These are phyloP conservation scores for Elanus axillaris DNA, from an alignment of 2,113 vertebrate species.

Conservation along the genomic window DNA sequence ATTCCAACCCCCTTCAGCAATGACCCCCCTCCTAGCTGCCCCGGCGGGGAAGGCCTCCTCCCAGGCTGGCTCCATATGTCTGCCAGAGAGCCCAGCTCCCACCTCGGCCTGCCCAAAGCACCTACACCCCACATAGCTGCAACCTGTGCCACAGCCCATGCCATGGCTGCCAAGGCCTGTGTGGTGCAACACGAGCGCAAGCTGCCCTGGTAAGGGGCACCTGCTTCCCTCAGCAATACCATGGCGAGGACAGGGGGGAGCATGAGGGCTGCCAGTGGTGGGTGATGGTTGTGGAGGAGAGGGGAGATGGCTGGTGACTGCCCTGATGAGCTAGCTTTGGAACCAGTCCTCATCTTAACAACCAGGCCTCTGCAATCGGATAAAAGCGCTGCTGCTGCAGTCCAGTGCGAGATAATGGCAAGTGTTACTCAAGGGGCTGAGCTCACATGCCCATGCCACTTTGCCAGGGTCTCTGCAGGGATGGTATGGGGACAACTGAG, in stretches of 20 bases:
- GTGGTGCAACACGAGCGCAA: accelerated
- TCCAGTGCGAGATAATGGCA: accelerated
- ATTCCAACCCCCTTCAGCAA: background rate
- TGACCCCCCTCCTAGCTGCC: background rate
- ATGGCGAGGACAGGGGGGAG: background rate
- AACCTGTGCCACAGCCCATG: background rate
- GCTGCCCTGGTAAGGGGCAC: background rate
- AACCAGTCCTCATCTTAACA: background rate
- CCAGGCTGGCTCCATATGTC: background rate
- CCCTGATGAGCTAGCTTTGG: background rate
- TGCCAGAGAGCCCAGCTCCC: accelerated
- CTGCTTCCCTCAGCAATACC: background rate
- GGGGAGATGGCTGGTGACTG: accelerated
- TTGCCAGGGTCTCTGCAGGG: background rate
- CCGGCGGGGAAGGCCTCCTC: accelerated
- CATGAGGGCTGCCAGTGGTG: background rate
- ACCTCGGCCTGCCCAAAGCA: background rate
- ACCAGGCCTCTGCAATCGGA: background rate
- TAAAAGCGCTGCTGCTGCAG: accelerated
- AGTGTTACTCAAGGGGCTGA: background rate
- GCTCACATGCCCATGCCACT: accelerated
- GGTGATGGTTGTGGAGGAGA: background rate
- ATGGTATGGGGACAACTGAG: background rate
- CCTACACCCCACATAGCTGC: accelerated
- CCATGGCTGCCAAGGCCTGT: background rate